These are phyloP conservation scores for Apis mellifera DNA, from an alignment of 1,140 invertebrate genomes.

Conservation along the genomic window DNA sequence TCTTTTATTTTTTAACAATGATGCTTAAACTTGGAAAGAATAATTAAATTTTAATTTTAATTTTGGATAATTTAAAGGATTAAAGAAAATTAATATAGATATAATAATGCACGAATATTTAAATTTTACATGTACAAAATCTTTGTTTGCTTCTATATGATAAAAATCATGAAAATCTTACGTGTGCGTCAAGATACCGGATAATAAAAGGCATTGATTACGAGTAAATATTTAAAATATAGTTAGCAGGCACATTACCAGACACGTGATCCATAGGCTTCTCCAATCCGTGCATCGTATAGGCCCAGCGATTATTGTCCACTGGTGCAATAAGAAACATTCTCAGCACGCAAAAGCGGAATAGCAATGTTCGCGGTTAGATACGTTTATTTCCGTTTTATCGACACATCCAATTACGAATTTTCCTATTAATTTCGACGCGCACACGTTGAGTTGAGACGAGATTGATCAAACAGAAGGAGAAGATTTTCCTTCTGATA, in stretches of 20 bases:
- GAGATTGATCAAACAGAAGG: too few relatives aligned
- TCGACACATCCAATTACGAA: background rate
- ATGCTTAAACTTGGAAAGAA: too few relatives aligned
- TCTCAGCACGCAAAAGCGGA: constrained; percentile 23
- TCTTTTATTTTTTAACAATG: too few relatives aligned
- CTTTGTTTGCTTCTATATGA: too few relatives aligned
- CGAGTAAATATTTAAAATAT: background rate
- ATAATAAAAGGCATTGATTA: background rate
- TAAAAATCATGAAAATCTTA: background rate
- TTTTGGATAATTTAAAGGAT: too few relatives aligned
- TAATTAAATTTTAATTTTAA: too few relatives aligned
- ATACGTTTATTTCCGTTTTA: background rate
- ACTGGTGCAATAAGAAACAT: constrained; percentile 62
- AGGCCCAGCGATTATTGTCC: constrained; percentile 71
- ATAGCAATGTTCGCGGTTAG: background rate
- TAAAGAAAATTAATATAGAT: too few relatives aligned
- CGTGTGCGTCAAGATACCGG: too few relatives aligned
- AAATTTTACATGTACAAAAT: too few relatives aligned
- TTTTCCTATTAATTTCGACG: background rate
- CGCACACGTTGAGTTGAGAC: background rate
- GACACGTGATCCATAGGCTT: constrained; percentile 68
- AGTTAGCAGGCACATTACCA: constrained; percentile 54
- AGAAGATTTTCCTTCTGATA: too few relatives aligned
- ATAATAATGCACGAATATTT: too few relatives aligned
- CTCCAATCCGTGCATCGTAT: constrained; percentile 69